Percentiles rank a stretch among this genome's conserved stretches.
phyloP scores from a whole-genome alignment of 2,113 vertebrate species.

The Misgurnus mizolepis region DNA sequence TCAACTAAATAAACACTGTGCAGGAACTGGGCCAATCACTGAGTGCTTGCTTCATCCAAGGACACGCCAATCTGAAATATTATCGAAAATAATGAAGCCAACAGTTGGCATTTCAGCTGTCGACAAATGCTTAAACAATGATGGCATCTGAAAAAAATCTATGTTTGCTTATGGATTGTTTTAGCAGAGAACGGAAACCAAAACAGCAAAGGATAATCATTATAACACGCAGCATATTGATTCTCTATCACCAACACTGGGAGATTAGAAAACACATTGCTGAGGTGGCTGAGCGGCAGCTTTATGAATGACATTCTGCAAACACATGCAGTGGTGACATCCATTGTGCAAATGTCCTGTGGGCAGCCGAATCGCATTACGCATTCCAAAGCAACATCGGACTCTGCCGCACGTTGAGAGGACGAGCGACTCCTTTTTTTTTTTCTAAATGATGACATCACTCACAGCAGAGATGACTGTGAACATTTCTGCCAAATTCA shows the following conservation, averaged over 20 bases:
- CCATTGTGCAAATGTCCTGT: conserved; percentile 46
- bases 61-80: background rate
- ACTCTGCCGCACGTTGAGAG: background rate
- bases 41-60: background rate
- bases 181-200: background rate
- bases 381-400: conserved; percentile 39
- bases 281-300: conserved; percentile 33
- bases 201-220: conserved; percentile 21
- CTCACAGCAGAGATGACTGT: background rate
- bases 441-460: conserved; percentile 28
- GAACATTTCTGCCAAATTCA: conserved; percentile 40
- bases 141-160: background rate
- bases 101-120: conserved; percentile 8
- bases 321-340: conserved; percentile 29
- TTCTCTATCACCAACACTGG: background rate
- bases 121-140: conserved; percentile 1
- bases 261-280: conserved; percentile 24
- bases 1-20: conserved; percentile 1
- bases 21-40: conserved; percentile 6
- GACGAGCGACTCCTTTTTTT: background rate
- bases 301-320: conserved; percentile 29
- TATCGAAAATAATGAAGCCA: background rate
- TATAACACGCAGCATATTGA: conserved; percentile 28
- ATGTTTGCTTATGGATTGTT: conserved; percentile 18
- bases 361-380: conserved; percentile 44